These are phyloP conservation scores for Cataglyphis altisquamis DNA, from an alignment of 2,888 invertebrate species.

Conservation along the genomic window DNA sequence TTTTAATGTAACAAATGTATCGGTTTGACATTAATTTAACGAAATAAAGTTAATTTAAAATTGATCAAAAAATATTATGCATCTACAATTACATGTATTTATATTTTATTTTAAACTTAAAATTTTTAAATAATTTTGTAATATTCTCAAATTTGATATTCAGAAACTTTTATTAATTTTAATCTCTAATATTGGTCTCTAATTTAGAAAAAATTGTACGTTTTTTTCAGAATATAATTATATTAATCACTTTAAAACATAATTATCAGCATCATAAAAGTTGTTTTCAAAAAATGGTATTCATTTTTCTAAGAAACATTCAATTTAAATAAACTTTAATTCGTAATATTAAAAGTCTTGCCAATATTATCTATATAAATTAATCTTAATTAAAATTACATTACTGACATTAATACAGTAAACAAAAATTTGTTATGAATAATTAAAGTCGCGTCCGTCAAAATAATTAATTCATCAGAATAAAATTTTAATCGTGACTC, in stretches of 20 bases:
- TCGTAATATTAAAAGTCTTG: neutral
- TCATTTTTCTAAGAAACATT: neutral
- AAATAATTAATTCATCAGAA: neutral
- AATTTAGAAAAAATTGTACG: neutral
- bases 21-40: neutral
- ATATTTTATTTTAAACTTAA: neutral
- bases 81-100: neutral
- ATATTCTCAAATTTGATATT: neutral
- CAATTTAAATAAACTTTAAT: neutral
- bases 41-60: conserved; percentile 7
- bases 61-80: neutral
- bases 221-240: neutral
- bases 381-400: neutral
- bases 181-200: neutral
- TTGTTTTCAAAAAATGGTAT: neutral
- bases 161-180: neutral
- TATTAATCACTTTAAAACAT: neutral
- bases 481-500: neutral
- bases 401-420: neutral
- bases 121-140: neutral
- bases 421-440: neutral
- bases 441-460: neutral
- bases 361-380: neutral
- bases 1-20: neutral
- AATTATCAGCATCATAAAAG: neutral